Conservation (phyloP, 2,888 invertebrate species). For the Lottia scabra region DNA sequence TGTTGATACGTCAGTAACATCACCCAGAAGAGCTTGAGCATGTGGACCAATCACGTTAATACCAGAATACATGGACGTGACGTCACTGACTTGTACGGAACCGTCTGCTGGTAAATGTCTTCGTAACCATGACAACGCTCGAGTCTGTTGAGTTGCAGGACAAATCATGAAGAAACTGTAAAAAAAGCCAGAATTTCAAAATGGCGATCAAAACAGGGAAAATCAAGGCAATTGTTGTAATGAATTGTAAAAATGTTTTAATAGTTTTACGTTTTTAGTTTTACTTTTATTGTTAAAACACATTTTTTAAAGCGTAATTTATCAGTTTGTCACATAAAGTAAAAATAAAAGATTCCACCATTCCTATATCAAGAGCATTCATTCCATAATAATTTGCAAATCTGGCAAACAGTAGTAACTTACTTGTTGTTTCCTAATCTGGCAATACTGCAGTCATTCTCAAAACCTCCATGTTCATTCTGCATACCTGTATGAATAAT, state of each 20-base stretch:
- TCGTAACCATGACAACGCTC: constrained; percentile 88
- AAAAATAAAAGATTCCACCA: too few species aligned
- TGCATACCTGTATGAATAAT: constrained; percentile 99
- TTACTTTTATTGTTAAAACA: too few species aligned
- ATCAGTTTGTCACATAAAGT: too few species aligned
- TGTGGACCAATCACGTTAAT: constrained; percentile 95
- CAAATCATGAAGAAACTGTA: constrained; percentile 97
- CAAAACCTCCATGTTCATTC: constrained; percentile 93
- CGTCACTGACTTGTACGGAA: constrained; percentile 86
- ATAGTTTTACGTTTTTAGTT: too few species aligned
- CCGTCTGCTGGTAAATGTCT: constrained; percentile 83
- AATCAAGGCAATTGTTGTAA: too few species aligned
- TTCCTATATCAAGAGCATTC: too few species aligned
- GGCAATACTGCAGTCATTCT: constrained; percentile 96
- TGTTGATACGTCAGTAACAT: constrained; percentile 91
- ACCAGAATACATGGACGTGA: constrained; percentile 96
- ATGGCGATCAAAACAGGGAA: too few species aligned
- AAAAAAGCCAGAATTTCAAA: constrained; percentile 19
- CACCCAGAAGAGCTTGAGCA: constrained; percentile 86
- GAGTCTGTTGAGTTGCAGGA: constrained; percentile 95
- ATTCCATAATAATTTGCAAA: too few species aligned
- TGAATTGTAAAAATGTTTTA: too few species aligned
- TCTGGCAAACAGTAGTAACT: constrained; percentile 20
- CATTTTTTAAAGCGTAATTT: too few species aligned
- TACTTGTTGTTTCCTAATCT: constrained; percentile 89